Evolutionary conservation across 2,888 invertebrate genomes (phyloP), one percentile per base, ranked within the genome.

Genomic region (Campoplex capitator): DNA sequence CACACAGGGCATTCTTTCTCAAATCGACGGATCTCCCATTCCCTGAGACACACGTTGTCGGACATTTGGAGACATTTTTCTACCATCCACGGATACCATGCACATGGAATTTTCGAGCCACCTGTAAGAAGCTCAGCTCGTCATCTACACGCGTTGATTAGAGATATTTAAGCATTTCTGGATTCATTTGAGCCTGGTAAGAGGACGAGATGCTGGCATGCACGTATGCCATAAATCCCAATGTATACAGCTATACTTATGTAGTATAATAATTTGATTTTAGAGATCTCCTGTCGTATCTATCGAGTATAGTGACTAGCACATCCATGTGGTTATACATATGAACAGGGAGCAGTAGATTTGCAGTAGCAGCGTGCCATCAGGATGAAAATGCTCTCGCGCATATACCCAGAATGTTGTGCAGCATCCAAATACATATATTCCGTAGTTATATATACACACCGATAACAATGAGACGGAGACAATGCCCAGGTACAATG

Each of bases 401-500:
- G 58, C 58, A 78, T 78, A 78, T 68, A 23, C 71, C 45, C 62
- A 54, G 54, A 81, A 73, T 54, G 74, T 75, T 68, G 38, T 65
- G 45, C 73, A 65, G 28, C 78, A 62, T 71, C 70, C 42, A 48
- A 76, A 81, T 75, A 79, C 54, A 76, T 51, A 70, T 77, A 83
- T 62, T 38, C 38, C 74, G 28, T 54, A 42, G 67, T 68, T 73
- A 56, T 65, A 83, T 81, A 74, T 48, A 77, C 58, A 51, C 79
- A 62, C 3, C 84, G 93, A 93, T 93, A 93, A 94, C 94, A 94
- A 94, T 94, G 94, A 93, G 91, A 89, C 89, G 92, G 93, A 94
- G 93, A 94, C 94, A 94, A 93, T 92, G 93, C 92, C 92, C 91
- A 92, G 92, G 92, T 92, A 94, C 94, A 94, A 94, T 93, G 93